Evolutionary conservation across 2,888 invertebrate species (phyloP), one percentile per base, ranked within the genome.

Genomic region (Clanis bilineata): DNA sequence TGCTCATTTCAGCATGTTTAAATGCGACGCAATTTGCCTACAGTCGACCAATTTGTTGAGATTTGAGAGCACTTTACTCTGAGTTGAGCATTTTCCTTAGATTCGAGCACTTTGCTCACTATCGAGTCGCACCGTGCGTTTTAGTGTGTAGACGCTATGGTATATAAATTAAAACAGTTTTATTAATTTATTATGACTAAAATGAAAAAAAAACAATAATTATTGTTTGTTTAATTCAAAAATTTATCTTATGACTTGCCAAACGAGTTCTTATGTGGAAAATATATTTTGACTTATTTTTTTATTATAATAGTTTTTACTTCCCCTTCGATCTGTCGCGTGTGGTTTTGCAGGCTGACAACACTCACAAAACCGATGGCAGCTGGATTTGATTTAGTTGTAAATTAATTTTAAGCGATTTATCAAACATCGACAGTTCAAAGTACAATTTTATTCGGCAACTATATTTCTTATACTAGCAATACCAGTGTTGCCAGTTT

Each of bases 181-280:
- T 62, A 64, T 65, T 67, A 64, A 62, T 72, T 70, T 69, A 65
- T 68, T 68, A 66, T 64, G 59, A 60, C 61, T 51, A 43, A 61
- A 44, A 43, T 25, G 7, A 15, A 21, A 55, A 59, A 61, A 61
- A 64, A 61, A 59, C 59, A 36, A 62, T 64, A 62, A 56, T 60
- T 67, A 60, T 70, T 70, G 72, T 69, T 70, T 70, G 70, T 67
- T 57, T 67, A 69, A 71, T 67, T 69, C 70, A 65, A 71, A 66
- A 60, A 64, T n/a, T 61, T 60, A 66, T 70, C 64, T 71, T 73
- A 67, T 72, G 71, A 80, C 86, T 85, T 86, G 86, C 86, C 86
- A 83, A 74, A 72, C 76, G 73, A 68, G 67, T 72, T 80, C 79
- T 80, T 83, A 78, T 82, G 75, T 76, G 61, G 68, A 67, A 68